Evolutionary conservation across 2,888 invertebrate genomes (phyloP), one percentile per base, ranked within the genome.

Genomic region (Melinaea marsaeus): DNA sequence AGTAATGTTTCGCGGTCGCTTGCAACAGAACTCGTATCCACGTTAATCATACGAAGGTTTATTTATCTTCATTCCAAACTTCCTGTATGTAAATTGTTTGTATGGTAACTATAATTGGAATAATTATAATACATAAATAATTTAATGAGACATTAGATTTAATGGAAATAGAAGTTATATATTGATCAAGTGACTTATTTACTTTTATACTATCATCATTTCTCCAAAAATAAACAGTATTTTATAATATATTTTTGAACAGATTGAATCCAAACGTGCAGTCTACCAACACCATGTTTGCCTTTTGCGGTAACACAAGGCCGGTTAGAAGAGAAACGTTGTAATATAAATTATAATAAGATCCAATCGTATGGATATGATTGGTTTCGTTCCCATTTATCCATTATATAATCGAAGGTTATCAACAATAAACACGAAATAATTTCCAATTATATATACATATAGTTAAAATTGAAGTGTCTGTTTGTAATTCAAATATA

Each of bases 1-100:
- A 76, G 80, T 78, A 81, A 84, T 84, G 84, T 80, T 83, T 83
- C 79, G 83, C 84, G 80, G 81, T 77, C 77, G 75, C 42, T 72
- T 74, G 74, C 72, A 67, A 72, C 69, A 75, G 60, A 55, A 48
- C 46, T 13, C 35, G 35, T 55, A 61, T 60, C 51, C 6, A n/a
- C 11, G 51, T 32, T 51, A 7, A 32, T 51, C 22, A 22, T 48
- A 13, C 32, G n/a, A 51, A 32, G 32, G 51, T 51, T 51, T 51
- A 51, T 51, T 51, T 51, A 32, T 32, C 51, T 51, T 32, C 22
- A 51, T 51, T 51, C 51, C 32, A 51, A 51, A 51, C 32, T 51
- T 51, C 51, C 51, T 51, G 51, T 51, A 32, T 51, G 51, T 51
- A 51, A 32, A 51, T n/a, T 51, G 51, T 51, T 51, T 51, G 32